These are phyloP conservation scores for Caloenas nicobarica DNA, from an alignment of 2,113 vertebrate species.

Conservation along the genomic window DNA sequence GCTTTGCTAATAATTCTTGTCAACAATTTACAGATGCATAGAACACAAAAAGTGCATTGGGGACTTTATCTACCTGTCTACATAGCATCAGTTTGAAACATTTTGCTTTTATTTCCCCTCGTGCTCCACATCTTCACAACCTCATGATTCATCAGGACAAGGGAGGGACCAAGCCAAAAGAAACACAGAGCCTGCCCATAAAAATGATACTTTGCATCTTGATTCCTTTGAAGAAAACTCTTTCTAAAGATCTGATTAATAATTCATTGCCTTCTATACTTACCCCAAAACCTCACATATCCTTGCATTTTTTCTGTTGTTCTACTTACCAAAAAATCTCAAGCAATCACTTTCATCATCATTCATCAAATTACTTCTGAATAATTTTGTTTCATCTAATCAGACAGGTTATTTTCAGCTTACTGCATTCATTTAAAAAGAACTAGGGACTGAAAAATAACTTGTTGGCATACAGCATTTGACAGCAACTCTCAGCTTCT, in stretches of 20 bases:
- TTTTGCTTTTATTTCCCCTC: not conserved
- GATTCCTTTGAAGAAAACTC: not conserved
- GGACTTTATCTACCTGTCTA: not conserved
- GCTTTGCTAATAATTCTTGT: not conserved
- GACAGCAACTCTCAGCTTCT: not conserved
- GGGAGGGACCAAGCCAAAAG: not conserved
- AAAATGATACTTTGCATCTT: not conserved
- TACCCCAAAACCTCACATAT: not conserved
- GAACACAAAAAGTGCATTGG: not conserved
- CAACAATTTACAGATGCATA: not conserved
- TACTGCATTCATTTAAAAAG: slow-evolving; percentile 17
- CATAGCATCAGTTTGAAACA: not conserved
- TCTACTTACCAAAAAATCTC: slow-evolving; percentile 11
- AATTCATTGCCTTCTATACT: not conserved
- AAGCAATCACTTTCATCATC: slow-evolving; percentile 13
- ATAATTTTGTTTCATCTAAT: slow-evolving; percentile 34
- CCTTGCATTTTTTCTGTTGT: not conserved
- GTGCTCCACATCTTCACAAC: not conserved
- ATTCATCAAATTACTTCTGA: slow-evolving; percentile 34
- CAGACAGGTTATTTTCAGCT: slow-evolving; percentile 44
- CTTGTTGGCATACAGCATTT: not conserved
- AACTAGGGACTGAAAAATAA: not conserved
- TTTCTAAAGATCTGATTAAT: not conserved
- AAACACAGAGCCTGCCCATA: not conserved
- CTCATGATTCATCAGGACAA: not conserved